Evolutionary conservation across 2,113 vertebrate genomes (phyloP).

Genomic region (Anser brachyrhynchus): DNA sequence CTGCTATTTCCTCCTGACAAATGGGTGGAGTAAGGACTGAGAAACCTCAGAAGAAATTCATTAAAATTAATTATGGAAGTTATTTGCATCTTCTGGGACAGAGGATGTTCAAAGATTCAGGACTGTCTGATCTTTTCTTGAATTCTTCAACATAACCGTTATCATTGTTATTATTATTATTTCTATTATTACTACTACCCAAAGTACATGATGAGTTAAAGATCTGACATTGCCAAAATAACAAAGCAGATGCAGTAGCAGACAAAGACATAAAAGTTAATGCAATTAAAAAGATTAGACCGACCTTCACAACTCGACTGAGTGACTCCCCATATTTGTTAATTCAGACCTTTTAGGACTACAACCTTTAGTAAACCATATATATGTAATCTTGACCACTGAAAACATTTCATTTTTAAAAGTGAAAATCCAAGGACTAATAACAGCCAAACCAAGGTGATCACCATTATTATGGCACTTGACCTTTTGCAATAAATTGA

Average conservation of each 20-base stretch:
- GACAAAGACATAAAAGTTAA: conserved; percentile 21
- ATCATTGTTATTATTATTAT: not conserved
- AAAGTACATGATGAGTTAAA: not conserved
- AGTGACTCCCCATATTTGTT: not conserved
- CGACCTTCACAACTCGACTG: not conserved
- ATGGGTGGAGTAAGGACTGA: not conserved
- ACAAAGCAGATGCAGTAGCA: not conserved
- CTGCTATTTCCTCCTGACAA: not conserved
- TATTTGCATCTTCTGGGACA: not conserved
- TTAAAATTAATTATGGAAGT: conserved; percentile 1
- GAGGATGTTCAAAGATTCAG: not conserved
- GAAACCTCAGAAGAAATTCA: conserved; percentile 5
- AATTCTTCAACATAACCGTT: not conserved
- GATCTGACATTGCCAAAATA: not conserved
- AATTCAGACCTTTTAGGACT: conserved; percentile 14
- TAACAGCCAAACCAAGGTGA: not conserved
- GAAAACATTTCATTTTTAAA: conserved; percentile 4
- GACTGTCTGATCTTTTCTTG: not conserved
- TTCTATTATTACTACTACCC: not conserved
- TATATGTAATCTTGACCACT: not conserved
- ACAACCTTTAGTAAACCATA: not conserved
- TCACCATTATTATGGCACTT: not conserved
- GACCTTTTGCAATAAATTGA: not conserved
- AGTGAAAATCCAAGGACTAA: not conserved
- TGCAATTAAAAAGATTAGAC: conserved; percentile 3